Evolutionary conservation across 2,888 invertebrate species (phyloP).

Genomic region (Dryadula phaetusa): DNA sequence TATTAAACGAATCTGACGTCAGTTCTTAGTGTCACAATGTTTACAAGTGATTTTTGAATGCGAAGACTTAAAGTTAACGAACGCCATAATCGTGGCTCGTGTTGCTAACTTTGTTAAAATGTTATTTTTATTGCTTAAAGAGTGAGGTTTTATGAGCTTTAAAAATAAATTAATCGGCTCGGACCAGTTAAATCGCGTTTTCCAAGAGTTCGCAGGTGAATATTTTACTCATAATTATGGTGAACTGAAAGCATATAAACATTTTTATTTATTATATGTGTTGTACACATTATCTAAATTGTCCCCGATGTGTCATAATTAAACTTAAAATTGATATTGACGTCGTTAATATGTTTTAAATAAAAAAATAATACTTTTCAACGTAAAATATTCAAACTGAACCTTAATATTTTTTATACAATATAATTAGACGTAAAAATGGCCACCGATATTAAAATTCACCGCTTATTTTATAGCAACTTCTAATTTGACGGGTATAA

Average conservation of each 20-base stretch:
- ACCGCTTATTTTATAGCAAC: constrained; percentile 36
- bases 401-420: not conserved
- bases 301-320: not conserved
- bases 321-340: constrained; percentile 34
- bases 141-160: constrained; percentile 82
- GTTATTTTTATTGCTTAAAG: constrained; percentile 79
- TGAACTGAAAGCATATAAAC: constrained; percentile 65
- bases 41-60: constrained; percentile 69
- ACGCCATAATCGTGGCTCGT: constrained; percentile 61
- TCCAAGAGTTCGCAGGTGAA: constrained; percentile 69
- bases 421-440: constrained; percentile 18
- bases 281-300: not conserved
- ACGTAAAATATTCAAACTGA: not conserved
- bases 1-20: constrained; percentile 59
- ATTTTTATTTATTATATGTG: constrained; percentile 54
- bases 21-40: constrained; percentile 71
- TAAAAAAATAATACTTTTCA: not conserved
- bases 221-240: constrained; percentile 71
- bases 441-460: constrained; percentile 35
- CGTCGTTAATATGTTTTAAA: constrained; percentile 4
- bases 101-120: constrained; percentile 75
- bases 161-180: constrained; percentile 78
- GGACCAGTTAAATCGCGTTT: constrained; percentile 68
- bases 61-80: constrained; percentile 63
- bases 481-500: constrained; percentile 42